These are phyloP conservation scores for Hybos culiciformis DNA, from an alignment of 2,888 invertebrate species.

Conservation along the genomic window DNA sequence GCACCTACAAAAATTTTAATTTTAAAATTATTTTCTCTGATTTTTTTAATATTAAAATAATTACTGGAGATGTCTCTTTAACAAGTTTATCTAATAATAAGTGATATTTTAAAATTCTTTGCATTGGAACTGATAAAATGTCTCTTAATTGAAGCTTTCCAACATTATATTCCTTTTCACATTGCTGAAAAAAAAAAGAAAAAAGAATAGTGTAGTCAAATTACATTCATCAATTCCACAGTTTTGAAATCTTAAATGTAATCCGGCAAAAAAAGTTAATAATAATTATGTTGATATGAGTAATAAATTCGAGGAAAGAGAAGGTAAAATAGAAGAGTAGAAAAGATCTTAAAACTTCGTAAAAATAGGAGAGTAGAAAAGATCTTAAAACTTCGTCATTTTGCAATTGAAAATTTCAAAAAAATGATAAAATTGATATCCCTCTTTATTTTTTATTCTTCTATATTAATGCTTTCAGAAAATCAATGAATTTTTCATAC, in stretches of 20 bases:
- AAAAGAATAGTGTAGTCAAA: slow-evolving; percentile 4
- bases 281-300: no score
- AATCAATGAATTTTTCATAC: no score
- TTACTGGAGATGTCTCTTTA: slow-evolving; percentile 69
- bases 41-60: slow-evolving; percentile 16
- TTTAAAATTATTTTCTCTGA: not conserved
- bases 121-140: slow-evolving; percentile 95
- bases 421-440: no score
- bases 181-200: slow-evolving; percentile 48
- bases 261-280: not conserved
- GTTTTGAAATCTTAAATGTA: not conserved
- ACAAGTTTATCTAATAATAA: slow-evolving; percentile 79
- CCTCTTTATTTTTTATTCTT: no score
- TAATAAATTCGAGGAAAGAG: no score
- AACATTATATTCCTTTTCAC: slow-evolving; percentile 86
- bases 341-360: no score
- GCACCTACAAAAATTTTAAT: slow-evolving; percentile 41
- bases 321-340: no score
- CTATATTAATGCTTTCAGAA: no score
- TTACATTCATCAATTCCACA: no score
- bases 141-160: slow-evolving; percentile 91
- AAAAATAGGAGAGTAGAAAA: no score
- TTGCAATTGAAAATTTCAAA: no score
- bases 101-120: slow-evolving; percentile 94
- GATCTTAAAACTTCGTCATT: no score